Base-by-base conservation (phyloP, 2,797 vertebrate genomes). In the Hoplostethus atlanticus region DNA sequence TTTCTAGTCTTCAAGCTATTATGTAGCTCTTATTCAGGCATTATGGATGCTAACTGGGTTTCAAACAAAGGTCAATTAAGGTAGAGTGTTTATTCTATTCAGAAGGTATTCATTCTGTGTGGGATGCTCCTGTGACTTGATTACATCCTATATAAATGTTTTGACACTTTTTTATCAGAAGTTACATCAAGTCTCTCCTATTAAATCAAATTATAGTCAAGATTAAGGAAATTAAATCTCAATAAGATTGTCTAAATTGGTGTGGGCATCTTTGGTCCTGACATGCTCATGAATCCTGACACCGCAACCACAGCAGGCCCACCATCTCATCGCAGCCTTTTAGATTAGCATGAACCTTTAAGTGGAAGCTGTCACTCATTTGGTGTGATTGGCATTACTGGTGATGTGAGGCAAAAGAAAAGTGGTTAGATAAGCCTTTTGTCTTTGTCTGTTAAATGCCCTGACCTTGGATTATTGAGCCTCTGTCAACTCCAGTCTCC, bases 321-420 rank as follows among this genome's bases (percentile, higher is more conserved):
- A 59, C 40, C 60, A 77, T 46, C 64, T 60, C 52, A 51, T 64
- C 58, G 42, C 71, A 60, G 79, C 69, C 70, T 38, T 58, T 68
- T 51, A 62, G 58, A 93, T 93, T 91, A 88, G 68, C 89, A 93
- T 92, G 92, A 91, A 93, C 93, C 89, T 89, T 91, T 93, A 90
- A 86, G 82, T 63, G 78, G 76, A 75, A 15, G 51, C 85, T 87
- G 89, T 86, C 89, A 79, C 67, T 93, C 91, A 89, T 25, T 66
- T 25, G 58, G 56, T 84, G 71, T 90, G 86, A 90, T 63, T 88
- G 86, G 71, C 80, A 67, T 79, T 77, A 56, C 73, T 72, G 79
- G 76, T 73, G 77, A 84, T 84, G 79, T 69, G 80, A 89, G 71
- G 77, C 75, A 84, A 77, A 88, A n/a, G 68, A 82, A 90, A 87